These are phyloP conservation scores for Coreius guichenoti DNA, from an alignment of 2,797 vertebrate species.

Conservation along the genomic window DNA sequence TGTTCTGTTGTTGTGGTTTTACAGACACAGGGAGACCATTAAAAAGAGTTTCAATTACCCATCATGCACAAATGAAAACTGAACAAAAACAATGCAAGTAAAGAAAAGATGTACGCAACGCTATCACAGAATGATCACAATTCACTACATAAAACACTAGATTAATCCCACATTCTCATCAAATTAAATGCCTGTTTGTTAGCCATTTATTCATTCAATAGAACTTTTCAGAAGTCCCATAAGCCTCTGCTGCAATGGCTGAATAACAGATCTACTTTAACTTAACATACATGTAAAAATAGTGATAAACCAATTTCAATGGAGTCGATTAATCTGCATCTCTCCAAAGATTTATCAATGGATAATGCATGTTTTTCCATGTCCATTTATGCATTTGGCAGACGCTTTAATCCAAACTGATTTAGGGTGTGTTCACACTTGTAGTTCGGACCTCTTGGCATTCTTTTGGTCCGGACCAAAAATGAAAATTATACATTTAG, in stretches of 20 bases:
- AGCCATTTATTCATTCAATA: neutral
- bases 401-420: neutral
- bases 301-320: neutral
- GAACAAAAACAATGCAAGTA: conserved; percentile 49
- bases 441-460: neutral
- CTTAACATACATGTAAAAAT: neutral
- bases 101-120: conserved; percentile 68
- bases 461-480: neutral
- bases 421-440: neutral
- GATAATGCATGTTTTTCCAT: neutral
- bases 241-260: neutral
- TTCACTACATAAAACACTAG: neutral
- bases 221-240: neutral
- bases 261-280: neutral
- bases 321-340: neutral
- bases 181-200: neutral
- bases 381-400: neutral
- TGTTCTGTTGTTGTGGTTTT: conserved; percentile 35
- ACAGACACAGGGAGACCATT: conserved; percentile 28
- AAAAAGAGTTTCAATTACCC: conserved; percentile 51
- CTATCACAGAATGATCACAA: conserved; percentile 65
- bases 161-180: conserved; percentile 10
- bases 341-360: neutral
- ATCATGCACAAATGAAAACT: conserved; percentile 77
- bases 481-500: neutral